Conservation (phyloP, 64 coral and sea anemone genomes). For the Platygyra sinensis region DNA sequence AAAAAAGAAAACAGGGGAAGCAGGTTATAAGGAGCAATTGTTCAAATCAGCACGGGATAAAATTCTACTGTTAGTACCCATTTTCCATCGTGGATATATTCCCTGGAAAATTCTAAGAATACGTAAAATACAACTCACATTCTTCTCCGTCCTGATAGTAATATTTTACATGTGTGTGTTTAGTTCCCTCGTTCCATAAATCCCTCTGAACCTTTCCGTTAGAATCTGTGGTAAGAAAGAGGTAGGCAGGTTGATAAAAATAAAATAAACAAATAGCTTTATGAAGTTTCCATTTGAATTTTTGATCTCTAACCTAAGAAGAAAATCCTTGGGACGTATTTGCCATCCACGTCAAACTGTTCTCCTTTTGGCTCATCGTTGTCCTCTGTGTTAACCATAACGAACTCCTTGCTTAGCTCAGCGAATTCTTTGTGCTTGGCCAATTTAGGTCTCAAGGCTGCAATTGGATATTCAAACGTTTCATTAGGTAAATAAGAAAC, state of each 20-base stretch:
- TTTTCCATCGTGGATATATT: too few relatives aligned
- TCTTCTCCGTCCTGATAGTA: slow-evolving; percentile 89
- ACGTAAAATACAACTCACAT: slow-evolving; percentile 40
- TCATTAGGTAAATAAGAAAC: neutral
- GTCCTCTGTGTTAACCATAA: slow-evolving; percentile 87
- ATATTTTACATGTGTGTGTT: slow-evolving; percentile 83
- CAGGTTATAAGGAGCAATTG: too few relatives aligned
- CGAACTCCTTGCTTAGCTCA: slow-evolving; percentile 68
- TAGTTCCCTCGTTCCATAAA: slow-evolving; percentile 88
- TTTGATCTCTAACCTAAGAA: slow-evolving; percentile 59
- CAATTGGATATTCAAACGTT: neutral
- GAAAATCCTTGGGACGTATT: slow-evolving; percentile 86
- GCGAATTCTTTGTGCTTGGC: slow-evolving; percentile 64
- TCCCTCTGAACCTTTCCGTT: slow-evolving; percentile 80
- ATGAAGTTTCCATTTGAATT: too few relatives aligned
- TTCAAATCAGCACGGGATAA: too few relatives aligned
- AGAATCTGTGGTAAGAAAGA: slow-evolving; percentile 51
- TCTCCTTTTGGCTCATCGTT: slow-evolving; percentile 75
- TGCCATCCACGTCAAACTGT: slow-evolving; percentile 73
- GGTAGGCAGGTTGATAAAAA: neutral
- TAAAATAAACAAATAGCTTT: too few relatives aligned
- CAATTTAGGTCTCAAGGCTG: slow-evolving; percentile 72
- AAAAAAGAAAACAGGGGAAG: too few relatives aligned
- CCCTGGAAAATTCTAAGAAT: too few relatives aligned
- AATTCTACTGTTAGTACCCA: too few relatives aligned